Base-by-base conservation (phyloP, 1,140 invertebrate genomes). In the Hesperophylax magnus region DNA sequence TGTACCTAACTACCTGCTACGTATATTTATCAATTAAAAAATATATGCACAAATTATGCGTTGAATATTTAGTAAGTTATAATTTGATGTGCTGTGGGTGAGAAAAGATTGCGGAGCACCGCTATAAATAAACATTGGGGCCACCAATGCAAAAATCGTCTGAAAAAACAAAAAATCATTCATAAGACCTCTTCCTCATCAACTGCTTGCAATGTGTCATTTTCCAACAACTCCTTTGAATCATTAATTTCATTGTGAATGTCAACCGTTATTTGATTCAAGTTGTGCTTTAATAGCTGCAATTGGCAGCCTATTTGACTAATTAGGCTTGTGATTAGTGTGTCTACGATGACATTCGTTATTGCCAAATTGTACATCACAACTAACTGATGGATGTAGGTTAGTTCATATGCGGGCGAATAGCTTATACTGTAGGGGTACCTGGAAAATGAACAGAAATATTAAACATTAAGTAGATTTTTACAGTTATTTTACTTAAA, bases 281-380 rank as follows among this genome's bases (percentile, higher is more conserved):
- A 76, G 0, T 84, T 71, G 3, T 86, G 31, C 1, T 85, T 85
- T 0, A 90, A 74, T 4, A 92, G 84, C 5, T 84, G 82, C n/a
- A 92, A 77, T 22, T 91, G 88, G 74, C 90, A 92, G 58, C 88
- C 87, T 47, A 88, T 88, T 60, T 90, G 88, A 1, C 87, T 88
- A 17, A 91, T 86, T 6, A 92, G 77, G 8, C 89, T 86, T 0
- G 87, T 86, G 18, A 91, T 85, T 20, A 92, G 75, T 2, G 87
- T 88, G 56, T 92, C 91, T 81, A 90, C 87, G 52, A 86, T 87
- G 0, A 91, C 85, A 75, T 92, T 91, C 5, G 91, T 86, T 20
- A 85, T 85, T 5, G 89, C 91, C 3, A 86, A 86, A 5, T 88
- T 71, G 18, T 86, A 82, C 17, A 91, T 78, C 0, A 88, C 87